Evolutionary conservation across 2,888 invertebrate genomes (phyloP).

Genomic region (Acanthosepion lycidas): DNA sequence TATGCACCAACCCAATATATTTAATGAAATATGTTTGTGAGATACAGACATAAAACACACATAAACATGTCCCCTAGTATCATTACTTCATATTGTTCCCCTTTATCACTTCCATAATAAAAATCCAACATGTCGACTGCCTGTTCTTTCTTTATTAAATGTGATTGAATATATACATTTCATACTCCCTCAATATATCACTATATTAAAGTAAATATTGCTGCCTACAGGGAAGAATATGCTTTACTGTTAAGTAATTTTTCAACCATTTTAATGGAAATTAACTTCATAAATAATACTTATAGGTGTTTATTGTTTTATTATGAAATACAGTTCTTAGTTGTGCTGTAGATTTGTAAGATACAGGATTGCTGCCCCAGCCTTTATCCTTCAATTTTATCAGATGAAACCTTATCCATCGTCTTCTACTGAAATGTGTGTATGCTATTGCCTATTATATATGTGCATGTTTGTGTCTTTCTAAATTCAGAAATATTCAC

Average conservation of each 20-base stretch:
- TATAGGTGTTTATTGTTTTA: not conserved
- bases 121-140: too few species aligned
- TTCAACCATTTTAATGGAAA: not conserved
- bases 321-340: not conserved
- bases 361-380: not conserved
- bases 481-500: too few species aligned
- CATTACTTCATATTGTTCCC: too few species aligned
- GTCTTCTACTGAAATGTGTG: not conserved
- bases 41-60: too few species aligned
- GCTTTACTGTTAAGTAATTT: not conserved
- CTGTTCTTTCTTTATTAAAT: too few species aligned
- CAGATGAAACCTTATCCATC: not conserved
- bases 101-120: too few species aligned
- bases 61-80: too few species aligned
- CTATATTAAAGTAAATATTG: too few species aligned
- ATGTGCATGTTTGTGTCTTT: not conserved
- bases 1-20: too few species aligned
- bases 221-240: not conserved
- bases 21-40: too few species aligned
- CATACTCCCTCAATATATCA: too few species aligned
- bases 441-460: not conserved
- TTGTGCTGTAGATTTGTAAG: not conserved
- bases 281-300: not conserved
- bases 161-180: too few species aligned
- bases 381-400: not conserved